phyloP scores from a whole-genome alignment of 2,113 vertebrate species.

The Apaloderma vittatum region DNA sequence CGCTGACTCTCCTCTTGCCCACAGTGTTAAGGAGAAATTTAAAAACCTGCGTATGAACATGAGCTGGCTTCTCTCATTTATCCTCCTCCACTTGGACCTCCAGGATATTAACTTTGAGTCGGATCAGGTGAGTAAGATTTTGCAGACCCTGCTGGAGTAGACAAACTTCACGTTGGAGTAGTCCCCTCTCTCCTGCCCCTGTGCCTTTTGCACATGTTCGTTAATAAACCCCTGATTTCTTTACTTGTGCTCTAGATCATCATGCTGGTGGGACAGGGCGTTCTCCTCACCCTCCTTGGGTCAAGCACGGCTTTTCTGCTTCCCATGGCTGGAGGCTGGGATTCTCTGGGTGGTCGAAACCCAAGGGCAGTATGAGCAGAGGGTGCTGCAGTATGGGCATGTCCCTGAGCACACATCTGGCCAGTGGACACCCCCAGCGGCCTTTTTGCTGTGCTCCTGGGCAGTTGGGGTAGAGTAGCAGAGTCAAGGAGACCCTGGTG shows the following conservation, averaged over 20 bases:
- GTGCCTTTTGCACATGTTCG: not conserved
- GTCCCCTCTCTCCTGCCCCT: not conserved
- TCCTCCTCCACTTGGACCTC: constrained; percentile 85
- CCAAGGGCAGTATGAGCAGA: not conserved
- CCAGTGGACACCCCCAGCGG: accelerated
- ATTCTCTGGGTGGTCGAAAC: not conserved
- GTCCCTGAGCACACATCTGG: not conserved
- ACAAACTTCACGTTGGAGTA: constrained; percentile 75
- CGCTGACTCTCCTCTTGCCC: constrained; percentile 17
- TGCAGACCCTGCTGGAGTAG: constrained; percentile 86
- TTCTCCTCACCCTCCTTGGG: not conserved
- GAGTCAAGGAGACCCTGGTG: not conserved
- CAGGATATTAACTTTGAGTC: constrained; percentile 81
- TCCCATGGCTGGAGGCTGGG: not conserved
- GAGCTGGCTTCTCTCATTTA: constrained; percentile 81
- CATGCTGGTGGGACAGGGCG: not conserved
- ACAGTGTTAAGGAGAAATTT: constrained; percentile 79
- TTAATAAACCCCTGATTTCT: not conserved
- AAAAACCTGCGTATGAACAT: constrained; percentile 78
- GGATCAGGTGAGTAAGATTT: constrained; percentile 83
- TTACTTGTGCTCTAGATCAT: not conserved
- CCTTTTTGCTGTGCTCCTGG: not conserved
- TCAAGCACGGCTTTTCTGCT: not conserved
- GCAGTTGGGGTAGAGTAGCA: not conserved
- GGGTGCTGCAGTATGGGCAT: not conserved